A percentile compares a stretch with the other conserved stretches of the same genome.
These are phyloP conservation scores for Drosophila nigrodunni DNA, from an alignment of 1,140 invertebrate genomes.

Conservation along the genomic window DNA sequence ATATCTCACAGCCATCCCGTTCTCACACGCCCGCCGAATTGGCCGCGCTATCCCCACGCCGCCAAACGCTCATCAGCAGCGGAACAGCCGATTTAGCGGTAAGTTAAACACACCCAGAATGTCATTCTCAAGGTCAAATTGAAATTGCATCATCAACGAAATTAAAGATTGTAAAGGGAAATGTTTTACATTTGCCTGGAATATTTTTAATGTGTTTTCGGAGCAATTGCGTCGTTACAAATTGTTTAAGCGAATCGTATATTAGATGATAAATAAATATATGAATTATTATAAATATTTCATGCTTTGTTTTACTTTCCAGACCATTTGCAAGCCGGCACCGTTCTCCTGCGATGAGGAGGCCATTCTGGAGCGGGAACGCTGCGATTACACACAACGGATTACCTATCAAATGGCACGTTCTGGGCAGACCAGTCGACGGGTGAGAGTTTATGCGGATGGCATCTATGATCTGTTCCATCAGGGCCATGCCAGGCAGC, in stretches of 20 bases:
- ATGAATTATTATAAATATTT: not conserved
- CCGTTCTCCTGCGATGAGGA: conserved; percentile 95
- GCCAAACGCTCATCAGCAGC: conserved; percentile 51
- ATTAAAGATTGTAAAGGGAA: not conserved
- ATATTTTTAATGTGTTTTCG: not conserved
- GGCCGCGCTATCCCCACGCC: conserved; percentile 33
- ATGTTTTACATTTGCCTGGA: conserved; percentile 12
- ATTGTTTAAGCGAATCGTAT: not conserved
- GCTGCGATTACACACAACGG: conserved; percentile 93
- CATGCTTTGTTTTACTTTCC: conserved; percentile 79
- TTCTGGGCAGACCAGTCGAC: conserved; percentile 90
- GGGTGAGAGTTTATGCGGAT: conserved; percentile 97
- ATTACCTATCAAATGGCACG: conserved; percentile 94
- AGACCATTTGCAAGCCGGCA: conserved; percentile 93
- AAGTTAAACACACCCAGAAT: conserved; percentile 36
- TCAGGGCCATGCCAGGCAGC: conserved; percentile 98
- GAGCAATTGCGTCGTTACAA: conserved; percentile 17
- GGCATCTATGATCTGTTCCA: conserved; percentile 98
- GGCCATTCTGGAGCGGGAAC: conserved; percentile 91
- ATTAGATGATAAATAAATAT: no score
- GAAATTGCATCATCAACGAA: conserved; percentile 33
- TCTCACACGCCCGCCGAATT: conserved; percentile 21
- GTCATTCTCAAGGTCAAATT: conserved; percentile 41
- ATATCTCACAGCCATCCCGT: conserved; percentile 18
- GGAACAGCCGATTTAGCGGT: conserved; percentile 73